Conservation (phyloP, 2,113 vertebrate genomes). For the Albula glossodonta region DNA sequence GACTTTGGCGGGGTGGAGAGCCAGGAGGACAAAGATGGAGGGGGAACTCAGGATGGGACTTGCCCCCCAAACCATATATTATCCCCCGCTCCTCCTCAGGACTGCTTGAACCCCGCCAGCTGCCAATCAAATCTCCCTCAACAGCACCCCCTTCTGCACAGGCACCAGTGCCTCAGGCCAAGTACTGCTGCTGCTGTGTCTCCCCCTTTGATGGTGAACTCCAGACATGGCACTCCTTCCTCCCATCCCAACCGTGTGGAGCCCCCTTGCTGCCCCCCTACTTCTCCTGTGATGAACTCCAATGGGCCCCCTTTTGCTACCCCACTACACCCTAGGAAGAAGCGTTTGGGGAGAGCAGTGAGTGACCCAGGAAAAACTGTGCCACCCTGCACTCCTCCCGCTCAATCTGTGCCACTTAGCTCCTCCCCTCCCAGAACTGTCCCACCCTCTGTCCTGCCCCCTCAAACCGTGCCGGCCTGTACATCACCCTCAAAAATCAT, state of each 20-base stretch:
- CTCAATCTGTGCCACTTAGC: neutral
- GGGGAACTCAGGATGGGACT: constrained; percentile 63
- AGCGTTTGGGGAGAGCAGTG: constrained; percentile 55
- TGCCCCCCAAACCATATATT: constrained; percentile 12
- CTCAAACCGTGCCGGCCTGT: neutral
- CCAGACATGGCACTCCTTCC: constrained; percentile 50
- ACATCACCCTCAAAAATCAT: neutral
- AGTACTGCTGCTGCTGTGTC: neutral
- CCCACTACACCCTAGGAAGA: constrained; percentile 50
- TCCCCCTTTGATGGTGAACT: constrained; percentile 23
- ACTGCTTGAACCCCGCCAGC: neutral
- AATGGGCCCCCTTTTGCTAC: constrained; percentile 52
- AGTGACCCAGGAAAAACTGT: constrained; percentile 71
- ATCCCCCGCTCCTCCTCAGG: neutral
- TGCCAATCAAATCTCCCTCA: neutral
- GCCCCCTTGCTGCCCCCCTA: constrained; percentile 50
- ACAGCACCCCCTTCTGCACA: neutral
- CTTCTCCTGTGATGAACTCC: constrained; percentile 23
- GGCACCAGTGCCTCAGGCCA: neutral
- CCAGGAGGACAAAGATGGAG: constrained; percentile 49
- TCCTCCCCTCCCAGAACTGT: neutral
- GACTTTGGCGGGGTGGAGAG: constrained; percentile 55
- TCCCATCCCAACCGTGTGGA: constrained; percentile 37
- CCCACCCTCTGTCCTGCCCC: neutral
- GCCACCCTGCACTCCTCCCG: constrained; percentile 43